Percentiles rank a stretch among this genome's conserved stretches.
These are phyloP conservation scores for Campylorhamphus procurvoides DNA, from an alignment of 2,113 vertebrate genomes.

Conservation along the genomic window DNA sequence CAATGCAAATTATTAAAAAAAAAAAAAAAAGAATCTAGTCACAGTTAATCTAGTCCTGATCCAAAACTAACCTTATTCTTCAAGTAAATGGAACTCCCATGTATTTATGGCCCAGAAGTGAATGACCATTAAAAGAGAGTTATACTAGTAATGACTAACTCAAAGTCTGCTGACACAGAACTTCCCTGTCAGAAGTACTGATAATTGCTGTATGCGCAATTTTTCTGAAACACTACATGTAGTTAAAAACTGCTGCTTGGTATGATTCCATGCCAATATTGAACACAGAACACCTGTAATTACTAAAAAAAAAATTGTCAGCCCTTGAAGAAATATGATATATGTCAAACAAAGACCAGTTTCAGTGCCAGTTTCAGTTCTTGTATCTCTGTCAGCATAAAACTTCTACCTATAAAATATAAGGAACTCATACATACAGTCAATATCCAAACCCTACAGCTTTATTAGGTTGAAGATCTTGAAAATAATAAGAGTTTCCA, in stretches of 20 bases:
- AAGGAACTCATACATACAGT: not conserved
- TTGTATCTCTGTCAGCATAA: not conserved
- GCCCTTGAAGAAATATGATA: not conserved
- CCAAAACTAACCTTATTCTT: not conserved
- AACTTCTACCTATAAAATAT: not conserved
- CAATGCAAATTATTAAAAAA: not conserved
- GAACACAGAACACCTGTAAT: not conserved
- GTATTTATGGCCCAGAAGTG: not conserved
- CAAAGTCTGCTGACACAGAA: not conserved
- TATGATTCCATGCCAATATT: not conserved
- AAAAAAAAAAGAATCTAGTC: not conserved
- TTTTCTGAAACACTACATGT: not conserved
- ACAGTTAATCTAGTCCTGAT: not conserved
- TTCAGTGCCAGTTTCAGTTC: not conserved
- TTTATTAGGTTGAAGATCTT: not conserved
- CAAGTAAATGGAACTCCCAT: not conserved
- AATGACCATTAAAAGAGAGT: not conserved
- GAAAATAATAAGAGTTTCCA: not conserved
- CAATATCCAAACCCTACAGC: not conserved
- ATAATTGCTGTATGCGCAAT: not conserved
- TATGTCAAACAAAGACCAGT: not conserved
- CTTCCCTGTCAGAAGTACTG: not conserved
- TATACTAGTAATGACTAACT: not conserved
- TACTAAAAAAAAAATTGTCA: not conserved
- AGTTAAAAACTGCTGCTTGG: not conserved